These are phyloP conservation scores for Drosophila koepferae DNA, from an alignment of 2,888 invertebrate species.

Conservation along the genomic window DNA sequence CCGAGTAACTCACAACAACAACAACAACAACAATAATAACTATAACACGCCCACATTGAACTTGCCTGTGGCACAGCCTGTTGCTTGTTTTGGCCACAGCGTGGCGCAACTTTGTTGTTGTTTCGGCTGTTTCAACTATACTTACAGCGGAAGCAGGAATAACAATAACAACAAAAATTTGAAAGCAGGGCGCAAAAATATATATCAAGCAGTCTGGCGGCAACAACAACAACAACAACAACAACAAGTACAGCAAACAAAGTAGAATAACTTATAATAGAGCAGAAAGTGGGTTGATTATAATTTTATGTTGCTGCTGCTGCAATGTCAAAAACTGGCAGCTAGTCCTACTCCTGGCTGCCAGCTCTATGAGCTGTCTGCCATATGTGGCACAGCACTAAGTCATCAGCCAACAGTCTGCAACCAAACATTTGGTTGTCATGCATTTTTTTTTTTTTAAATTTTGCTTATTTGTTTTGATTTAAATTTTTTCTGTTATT, in stretches of 20 bases:
- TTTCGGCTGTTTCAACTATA: conserved; percentile 41
- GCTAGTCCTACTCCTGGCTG: conserved; percentile 24
- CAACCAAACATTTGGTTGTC: conserved; percentile 28
- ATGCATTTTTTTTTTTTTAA: conserved; percentile 35
- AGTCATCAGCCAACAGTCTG: conserved; percentile 37
- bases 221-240: conserved; percentile 34
- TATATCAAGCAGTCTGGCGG: conserved; percentile 44
- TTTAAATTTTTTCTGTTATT: conserved; percentile 32
- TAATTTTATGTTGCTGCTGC: conserved; percentile 45
- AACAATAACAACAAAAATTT: conserved; percentile 68
- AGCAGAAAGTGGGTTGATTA: conserved; percentile 60
- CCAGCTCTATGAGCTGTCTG: conserved; percentile 15
- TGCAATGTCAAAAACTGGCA: conserved; percentile 26
- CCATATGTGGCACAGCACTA: conserved; percentile 33
- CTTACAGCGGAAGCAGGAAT: conserved; percentile 71
- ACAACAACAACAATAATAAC: conserved; percentile 12
- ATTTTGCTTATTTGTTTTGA: conserved; percentile 72
- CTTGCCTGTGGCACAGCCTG: conserved; percentile 70
- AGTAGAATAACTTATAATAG: conserved; percentile 39
- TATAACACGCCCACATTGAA: conserved; percentile 52
- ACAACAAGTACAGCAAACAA: conserved; percentile 51
- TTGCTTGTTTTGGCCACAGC: conserved; percentile 68
- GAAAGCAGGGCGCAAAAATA: conserved; percentile 71
- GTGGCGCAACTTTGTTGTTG: conserved; percentile 66
- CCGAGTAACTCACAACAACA: conserved; percentile 43